Evolutionary conservation across 2,113 vertebrate species (phyloP).

Genomic region (Rattus norvegicus): GRCr8 NC_086027.1:101318501-101319000

Average conservation of each 20-base stretch:
- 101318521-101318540: neutral
- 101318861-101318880: neutral
- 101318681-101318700: neutral
- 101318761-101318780: neutral
- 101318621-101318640: neutral
- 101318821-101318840: neutral
- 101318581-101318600: neutral
- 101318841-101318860: neutral
- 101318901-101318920: neutral
- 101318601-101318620: neutral
- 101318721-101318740: neutral
- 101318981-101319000: neutral
- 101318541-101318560: neutral
- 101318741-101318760: fast-evolving
- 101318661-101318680: neutral
- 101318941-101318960: neutral
- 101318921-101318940: neutral
- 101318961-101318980: neutral
- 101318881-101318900: neutral
- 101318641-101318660: neutral
- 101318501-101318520: neutral
- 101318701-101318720: neutral
- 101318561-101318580: neutral
- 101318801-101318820: neutral
- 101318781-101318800: fast-evolving